These are phyloP conservation scores for Acronicta alni DNA, from an alignment of 2,888 invertebrate genomes.

Conservation along the genomic window DNA sequence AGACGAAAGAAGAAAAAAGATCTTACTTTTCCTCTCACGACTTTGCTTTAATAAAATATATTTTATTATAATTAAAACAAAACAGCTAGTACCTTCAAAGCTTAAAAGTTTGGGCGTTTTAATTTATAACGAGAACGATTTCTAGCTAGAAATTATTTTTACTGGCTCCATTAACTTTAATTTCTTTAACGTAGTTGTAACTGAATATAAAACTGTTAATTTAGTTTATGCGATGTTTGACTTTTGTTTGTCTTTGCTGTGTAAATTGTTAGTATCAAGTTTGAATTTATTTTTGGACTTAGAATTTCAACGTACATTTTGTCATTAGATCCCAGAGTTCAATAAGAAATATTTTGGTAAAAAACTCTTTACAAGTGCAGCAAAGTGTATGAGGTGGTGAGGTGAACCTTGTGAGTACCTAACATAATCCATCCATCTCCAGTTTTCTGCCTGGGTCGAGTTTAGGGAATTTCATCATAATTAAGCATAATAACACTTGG, in stretches of 20 bases:
- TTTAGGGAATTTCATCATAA: no score
- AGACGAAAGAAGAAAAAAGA: not conserved
- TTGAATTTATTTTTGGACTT: conserved; percentile 1
- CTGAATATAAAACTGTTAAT: conserved; percentile 10
- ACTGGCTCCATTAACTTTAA: conserved; percentile 7
- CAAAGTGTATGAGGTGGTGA: no score
- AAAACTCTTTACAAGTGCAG: no score
- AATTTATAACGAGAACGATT: not conserved
- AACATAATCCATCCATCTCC: no score
- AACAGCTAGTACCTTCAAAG: not conserved
- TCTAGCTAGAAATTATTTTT: not conserved
- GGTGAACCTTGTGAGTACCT: no score
- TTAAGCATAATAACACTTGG: no score
- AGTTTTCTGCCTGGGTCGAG: no score
- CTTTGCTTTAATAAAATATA: not conserved
- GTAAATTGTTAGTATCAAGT: conserved; percentile 1
- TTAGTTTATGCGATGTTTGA: conserved; percentile 11
- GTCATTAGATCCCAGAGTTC: no score
- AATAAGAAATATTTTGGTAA: no score
- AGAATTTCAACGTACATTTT: no score
- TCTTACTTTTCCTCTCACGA: not conserved
- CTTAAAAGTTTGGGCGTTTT: not conserved
- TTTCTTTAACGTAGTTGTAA: conserved; percentile 8
- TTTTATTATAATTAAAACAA: not conserved
- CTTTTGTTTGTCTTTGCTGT: conserved; percentile 15